phyloP scores from a whole-genome alignment of 2,113 vertebrate species.

The Podarcis muralis region DNA sequence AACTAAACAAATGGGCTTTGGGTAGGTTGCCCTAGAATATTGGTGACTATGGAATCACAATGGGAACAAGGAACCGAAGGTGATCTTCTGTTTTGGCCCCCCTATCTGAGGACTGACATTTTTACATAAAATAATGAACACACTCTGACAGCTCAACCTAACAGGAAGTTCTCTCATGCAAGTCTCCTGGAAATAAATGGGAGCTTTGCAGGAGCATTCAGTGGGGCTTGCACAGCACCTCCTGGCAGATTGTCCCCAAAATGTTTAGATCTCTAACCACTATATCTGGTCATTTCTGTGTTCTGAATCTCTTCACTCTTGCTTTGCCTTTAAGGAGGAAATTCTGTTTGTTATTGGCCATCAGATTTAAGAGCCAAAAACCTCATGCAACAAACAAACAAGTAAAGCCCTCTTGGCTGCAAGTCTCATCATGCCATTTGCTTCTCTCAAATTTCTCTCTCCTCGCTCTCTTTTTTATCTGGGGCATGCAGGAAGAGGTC shows the following conservation, averaged over 20 bases:
- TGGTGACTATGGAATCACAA: not conserved
- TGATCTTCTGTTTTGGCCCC: not conserved
- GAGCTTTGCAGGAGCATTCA: not conserved
- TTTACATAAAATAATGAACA: not conserved
- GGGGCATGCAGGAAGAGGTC: not conserved
- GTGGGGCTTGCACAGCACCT: not conserved
- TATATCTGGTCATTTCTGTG: not conserved
- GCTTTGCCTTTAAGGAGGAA: not conserved
- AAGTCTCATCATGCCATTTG: not conserved
- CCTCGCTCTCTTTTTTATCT: not conserved
- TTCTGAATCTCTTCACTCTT: not conserved
- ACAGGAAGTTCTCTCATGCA: not conserved
- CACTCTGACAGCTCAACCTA: not conserved
- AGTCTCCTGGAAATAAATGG: too few relatives aligned
- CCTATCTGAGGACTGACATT: not conserved
- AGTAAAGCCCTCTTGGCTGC: not conserved
- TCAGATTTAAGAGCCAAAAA: not conserved
- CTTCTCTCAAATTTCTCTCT: not conserved
- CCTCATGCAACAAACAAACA: not conserved
- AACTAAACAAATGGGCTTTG: not conserved
- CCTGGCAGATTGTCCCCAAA: not conserved
- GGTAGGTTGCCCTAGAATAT: not conserved
- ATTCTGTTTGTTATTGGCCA: not conserved
- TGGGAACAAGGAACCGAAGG: not conserved
- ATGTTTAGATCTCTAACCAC: not conserved